Conservation (phyloP, 2,113 vertebrate species). For the Ornithorhynchus anatinus region DNA sequence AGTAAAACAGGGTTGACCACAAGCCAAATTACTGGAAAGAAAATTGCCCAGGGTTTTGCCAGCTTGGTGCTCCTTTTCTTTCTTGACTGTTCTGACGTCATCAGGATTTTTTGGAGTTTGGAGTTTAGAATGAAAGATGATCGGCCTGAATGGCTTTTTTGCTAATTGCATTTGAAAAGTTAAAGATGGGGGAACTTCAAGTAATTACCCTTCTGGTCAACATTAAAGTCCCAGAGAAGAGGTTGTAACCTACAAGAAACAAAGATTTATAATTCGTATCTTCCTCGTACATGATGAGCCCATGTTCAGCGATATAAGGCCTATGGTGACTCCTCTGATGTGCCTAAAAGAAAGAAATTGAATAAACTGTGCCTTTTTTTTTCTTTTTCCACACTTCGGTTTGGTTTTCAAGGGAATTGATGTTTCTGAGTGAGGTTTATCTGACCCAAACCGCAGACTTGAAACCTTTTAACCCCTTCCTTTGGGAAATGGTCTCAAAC, state of each 20-base stretch:
- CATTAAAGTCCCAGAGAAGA: background rate
- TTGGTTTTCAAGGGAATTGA: background rate
- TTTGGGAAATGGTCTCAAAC: too few species aligned
- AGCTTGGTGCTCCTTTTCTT: background rate
- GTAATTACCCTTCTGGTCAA: background rate
- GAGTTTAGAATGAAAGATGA: background rate
- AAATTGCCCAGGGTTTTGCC: background rate
- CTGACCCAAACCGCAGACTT: too few species aligned
- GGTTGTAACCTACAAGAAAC: background rate
- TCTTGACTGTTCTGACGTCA: background rate
- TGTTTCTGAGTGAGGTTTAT: background rate
- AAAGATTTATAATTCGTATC: background rate
- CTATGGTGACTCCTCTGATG: too few species aligned
- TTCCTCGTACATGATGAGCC: too few species aligned
- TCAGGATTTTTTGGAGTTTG: background rate
- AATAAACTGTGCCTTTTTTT: too few species aligned
- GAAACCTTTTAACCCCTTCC: too few species aligned
- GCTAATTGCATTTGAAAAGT: background rate
- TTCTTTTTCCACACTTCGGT: background rate
- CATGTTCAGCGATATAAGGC: too few species aligned
- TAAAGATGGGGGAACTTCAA: background rate
- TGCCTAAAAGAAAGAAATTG: too few species aligned
- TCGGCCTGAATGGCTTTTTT: background rate
- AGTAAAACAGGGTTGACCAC: conserved; percentile 8
- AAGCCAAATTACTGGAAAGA: conserved; percentile 6